Base-by-base conservation (phyloP, 2,797 vertebrate genomes). In the Hemitrygon akajei region DNA sequence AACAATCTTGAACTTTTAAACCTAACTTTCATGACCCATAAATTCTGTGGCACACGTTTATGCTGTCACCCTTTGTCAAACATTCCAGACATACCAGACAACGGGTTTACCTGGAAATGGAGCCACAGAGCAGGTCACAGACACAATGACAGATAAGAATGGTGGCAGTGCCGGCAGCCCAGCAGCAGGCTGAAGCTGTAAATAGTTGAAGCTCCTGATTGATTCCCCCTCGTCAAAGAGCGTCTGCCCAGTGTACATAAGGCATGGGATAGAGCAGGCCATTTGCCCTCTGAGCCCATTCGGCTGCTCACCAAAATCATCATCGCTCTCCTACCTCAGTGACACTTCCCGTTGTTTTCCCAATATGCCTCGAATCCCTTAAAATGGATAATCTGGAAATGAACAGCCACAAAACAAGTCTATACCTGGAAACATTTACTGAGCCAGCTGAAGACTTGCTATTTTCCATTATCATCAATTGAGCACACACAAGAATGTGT, bases 401-500 rank as follows among this genome's bases (percentile, higher is more conserved):
- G 94, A 91, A 76, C 34, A 94, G 60, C 40, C 20, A 30, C 22
- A 75, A 96, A 95, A 94, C 94, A 95, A 95, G 93, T 91, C 93
- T 94, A 94, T 95, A 95, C 95, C 95, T 96, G 96, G 95, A 96
- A 96, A 93, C 94, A 96, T 96, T 94, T 94, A 93, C 14, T 27
- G 86, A 73, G 95, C 94, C 94, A 93, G 94, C 94, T 95, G 93
- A 71, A 94, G 94, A 93, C 73, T 84, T 56, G 11, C 86, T 95
- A 34, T 86, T 94, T 94, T 75, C 18, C 94, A 47, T 47, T 47
- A 47, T 47, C 4, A 47, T 47, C 47, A 47, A 89, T 30, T 3
- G 27, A 58, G 5, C 25, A 30, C 81, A 12, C 47, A 22, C 16
- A 27, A 84, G 56, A 30, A 40, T 60, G 34, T 1, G 37, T 37